A percentile compares a stretch with the other conserved stretches of the same genome.
Evolutionary conservation across 2,797 vertebrate genomes (phyloP).

Genomic region (Pachyuromys duprasi): DNA sequence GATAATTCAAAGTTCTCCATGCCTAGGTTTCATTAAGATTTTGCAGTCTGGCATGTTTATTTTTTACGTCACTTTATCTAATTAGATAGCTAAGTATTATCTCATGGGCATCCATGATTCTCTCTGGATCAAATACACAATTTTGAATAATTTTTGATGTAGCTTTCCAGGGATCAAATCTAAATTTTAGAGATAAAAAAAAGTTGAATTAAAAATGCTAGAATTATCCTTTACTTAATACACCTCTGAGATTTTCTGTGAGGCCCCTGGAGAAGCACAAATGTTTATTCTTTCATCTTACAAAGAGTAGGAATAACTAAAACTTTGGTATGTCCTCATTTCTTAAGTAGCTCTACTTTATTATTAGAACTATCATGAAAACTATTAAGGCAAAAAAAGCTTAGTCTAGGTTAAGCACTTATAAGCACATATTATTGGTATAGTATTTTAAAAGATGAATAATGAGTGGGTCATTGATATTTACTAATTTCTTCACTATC

Average conservation of each 20-base stretch:
- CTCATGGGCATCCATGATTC: neutral
- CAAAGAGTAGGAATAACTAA: conserved; percentile 11
- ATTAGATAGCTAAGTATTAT: conserved; percentile 20
- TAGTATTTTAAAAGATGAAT: neutral
- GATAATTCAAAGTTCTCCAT: neutral
- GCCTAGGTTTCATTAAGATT: neutral
- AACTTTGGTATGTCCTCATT: neutral
- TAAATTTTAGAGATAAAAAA: neutral
- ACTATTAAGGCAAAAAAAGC: neutral
- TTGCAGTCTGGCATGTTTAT: neutral
- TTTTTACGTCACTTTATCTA: neutral
- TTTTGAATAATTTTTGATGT: conserved; percentile 17
- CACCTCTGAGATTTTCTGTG: neutral
- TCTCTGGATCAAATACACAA: neutral
- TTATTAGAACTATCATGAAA: neutral
- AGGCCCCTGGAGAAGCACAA: neutral
- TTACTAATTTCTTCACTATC: neutral
- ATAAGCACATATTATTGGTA: neutral
- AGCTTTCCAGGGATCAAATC: neutral
- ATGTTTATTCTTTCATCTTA: conserved; percentile 6
- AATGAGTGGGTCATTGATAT: neutral
- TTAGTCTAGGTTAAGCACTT: neutral
- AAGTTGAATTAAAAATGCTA: neutral
- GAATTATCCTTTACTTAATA: neutral
- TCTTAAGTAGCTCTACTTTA: neutral